phyloP scores from a whole-genome alignment of 2,113 vertebrate genomes.

The Helogale parvula region DNA sequence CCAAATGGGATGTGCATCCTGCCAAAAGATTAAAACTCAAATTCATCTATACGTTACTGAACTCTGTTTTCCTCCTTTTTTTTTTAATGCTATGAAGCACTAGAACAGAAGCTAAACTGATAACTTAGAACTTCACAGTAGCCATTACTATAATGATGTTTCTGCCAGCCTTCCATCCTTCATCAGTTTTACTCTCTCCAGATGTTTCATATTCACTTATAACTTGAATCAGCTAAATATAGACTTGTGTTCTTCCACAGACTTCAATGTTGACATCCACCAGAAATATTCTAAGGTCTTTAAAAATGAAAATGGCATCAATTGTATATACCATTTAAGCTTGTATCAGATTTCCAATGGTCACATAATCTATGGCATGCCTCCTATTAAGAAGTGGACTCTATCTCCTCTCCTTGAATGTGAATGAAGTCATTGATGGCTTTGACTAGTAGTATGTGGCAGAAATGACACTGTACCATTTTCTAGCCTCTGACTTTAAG shows the following conservation, averaged over 20 bases:
- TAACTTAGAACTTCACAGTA: constrained; percentile 79
- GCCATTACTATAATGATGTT: constrained; percentile 74
- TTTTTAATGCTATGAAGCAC: constrained; percentile 75
- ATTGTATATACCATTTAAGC: neutral
- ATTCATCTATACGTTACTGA: constrained; percentile 55
- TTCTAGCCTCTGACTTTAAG: neutral
- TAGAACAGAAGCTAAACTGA: constrained; percentile 79
- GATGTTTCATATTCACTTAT: constrained; percentile 62
- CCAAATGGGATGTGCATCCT: constrained; percentile 21
- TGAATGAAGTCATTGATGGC: neutral
- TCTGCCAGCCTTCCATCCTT: constrained; percentile 38
- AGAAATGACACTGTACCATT: neutral
- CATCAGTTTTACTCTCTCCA: constrained; percentile 74
- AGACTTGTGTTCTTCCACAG: constrained; percentile 29
- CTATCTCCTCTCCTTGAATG: neutral
- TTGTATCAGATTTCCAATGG: neutral
- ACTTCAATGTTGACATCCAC: neutral
- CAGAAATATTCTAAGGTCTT: constrained; percentile 27
- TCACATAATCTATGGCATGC: constrained; percentile 13
- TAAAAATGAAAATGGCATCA: constrained; percentile 36
- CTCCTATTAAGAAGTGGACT: neutral
- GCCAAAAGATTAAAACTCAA: constrained; percentile 74
- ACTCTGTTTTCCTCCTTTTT: neutral
- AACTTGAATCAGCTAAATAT: constrained; percentile 58
- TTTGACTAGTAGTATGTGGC: neutral